Conservation (phyloP, 2,797 vertebrate species). For the Xiphophorus birchmanni region DNA sequence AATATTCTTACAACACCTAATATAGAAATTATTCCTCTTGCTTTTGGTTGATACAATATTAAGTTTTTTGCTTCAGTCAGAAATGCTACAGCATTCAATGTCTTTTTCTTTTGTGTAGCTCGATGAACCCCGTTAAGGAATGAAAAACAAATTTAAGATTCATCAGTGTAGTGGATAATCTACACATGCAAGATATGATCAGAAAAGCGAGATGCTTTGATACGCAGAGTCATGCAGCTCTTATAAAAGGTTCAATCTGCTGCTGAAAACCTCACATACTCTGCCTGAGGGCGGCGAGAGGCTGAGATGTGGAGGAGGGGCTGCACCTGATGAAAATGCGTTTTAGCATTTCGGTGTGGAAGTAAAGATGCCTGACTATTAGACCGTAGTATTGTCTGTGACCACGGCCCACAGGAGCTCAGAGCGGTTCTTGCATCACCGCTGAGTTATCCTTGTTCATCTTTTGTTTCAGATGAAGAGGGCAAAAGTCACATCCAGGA, state of each 20-base stretch:
- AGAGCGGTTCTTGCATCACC: conserved; percentile 14
- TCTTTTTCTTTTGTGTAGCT: conserved; percentile 22
- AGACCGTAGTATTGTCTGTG: conserved; percentile 18
- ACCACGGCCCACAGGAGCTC: conserved; percentile 5
- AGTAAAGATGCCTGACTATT: conserved; percentile 8
- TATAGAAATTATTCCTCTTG: neutral
- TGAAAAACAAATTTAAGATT: neutral
- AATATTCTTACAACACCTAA: neutral
- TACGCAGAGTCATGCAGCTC: conserved; percentile 12
- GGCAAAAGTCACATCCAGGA: conserved; percentile 26
- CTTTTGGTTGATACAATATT: conserved; percentile 21
- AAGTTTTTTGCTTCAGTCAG: conserved; percentile 28
- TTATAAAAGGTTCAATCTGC: conserved; percentile 24
- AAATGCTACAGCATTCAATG: conserved; percentile 25
- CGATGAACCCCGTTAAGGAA: neutral
- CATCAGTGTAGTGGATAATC: neutral
- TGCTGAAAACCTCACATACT: conserved; percentile 23
- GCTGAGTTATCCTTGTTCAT: conserved; percentile 9
- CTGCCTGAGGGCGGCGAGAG: neutral
- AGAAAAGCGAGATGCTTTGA: conserved; percentile 2
- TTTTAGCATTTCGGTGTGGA: conserved; percentile 21
- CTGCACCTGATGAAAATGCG: conserved; percentile 35
- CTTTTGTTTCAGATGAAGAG: conserved; percentile 23
- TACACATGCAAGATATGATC: conserved; percentile 9
- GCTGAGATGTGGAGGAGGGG: neutral